Percentiles rank a stretch among this genome's conserved stretches.
These are phyloP conservation scores for Xerus inauris DNA, from an alignment of 2,113 vertebrate genomes.

Conservation along the genomic window DNA sequence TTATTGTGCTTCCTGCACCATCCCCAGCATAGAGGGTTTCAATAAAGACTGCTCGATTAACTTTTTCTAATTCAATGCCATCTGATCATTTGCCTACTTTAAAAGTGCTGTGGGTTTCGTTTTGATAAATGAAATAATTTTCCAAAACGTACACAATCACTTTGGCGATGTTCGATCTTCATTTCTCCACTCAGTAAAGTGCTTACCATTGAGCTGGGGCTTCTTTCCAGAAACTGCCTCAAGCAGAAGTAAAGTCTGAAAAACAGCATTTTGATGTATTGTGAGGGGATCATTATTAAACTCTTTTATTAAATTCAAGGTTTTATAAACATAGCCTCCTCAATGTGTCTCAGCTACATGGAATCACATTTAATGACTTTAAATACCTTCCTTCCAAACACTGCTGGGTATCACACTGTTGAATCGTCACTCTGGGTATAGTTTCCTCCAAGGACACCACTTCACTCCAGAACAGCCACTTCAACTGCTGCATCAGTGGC, in stretches of 20 bases:
- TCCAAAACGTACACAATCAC: neutral
- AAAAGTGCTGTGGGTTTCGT: constrained; percentile 28
- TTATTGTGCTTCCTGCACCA: neutral
- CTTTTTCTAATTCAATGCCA: constrained; percentile 30
- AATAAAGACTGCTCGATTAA: neutral
- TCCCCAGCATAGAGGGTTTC: neutral
- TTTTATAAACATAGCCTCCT: constrained; percentile 14
- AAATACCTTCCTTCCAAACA: constrained; percentile 9
- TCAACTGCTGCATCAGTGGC: neutral
- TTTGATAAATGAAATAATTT: constrained; percentile 49
- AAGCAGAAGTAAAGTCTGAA: constrained; percentile 26
- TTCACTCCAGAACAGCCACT: neutral
- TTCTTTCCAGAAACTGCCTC: neutral
- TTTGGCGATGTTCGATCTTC: neutral
- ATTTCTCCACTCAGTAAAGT: neutral
- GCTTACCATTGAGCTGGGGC: neutral
- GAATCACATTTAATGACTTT: neutral
- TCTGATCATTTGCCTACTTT: constrained; percentile 15
- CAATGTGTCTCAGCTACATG: neutral
- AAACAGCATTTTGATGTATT: constrained; percentile 11
- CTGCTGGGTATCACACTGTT: neutral
- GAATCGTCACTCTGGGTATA: neutral
- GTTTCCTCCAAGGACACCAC: neutral
- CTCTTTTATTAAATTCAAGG: constrained; percentile 43
- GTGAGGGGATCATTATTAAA: neutral